Evolutionary conservation across 53 echinoderm and acorn worm species (phyloP).

Genomic region (Arbacia lixula): DNA sequence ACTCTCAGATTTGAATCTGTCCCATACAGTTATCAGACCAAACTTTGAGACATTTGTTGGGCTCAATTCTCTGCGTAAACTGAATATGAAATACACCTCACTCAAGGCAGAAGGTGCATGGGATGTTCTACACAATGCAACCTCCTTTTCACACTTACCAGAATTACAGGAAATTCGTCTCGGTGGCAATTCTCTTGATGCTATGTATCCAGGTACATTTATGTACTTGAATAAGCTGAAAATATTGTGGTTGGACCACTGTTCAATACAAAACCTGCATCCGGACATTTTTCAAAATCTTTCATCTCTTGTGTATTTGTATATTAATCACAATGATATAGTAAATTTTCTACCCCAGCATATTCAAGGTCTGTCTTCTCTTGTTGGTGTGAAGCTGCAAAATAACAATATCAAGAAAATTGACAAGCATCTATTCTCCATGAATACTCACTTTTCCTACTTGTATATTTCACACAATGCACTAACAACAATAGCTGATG

Average conservation of each 20-base stretch:
- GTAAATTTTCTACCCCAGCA: background rate
- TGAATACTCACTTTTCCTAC: background rate
- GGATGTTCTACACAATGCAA: background rate
- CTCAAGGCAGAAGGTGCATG: background rate
- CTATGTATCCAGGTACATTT: constrained; percentile 25
- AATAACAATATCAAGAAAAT: constrained; percentile 24
- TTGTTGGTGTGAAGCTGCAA: background rate
- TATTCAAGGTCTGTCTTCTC: background rate
- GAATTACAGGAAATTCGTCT: background rate
- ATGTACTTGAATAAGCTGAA: background rate
- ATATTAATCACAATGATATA: constrained; percentile 7
- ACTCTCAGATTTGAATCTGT: background rate
- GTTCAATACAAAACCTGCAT: constrained; percentile 1
- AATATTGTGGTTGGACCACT: constrained; percentile 10
- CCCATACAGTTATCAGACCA: background rate
- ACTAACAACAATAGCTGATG: constrained; percentile 14
- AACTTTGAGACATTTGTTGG: constrained; percentile 3
- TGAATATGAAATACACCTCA: background rate
- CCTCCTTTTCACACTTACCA: background rate
- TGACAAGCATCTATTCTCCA: constrained; percentile 4
- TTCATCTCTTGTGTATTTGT: background rate
- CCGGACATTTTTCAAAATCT: constrained; percentile 18
- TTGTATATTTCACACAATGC: constrained; percentile 14
- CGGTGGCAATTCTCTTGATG: constrained; percentile 7
- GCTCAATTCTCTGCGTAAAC: background rate